These are phyloP conservation scores for Thamnaconus septentrionalis DNA, from an alignment of 2,113 vertebrate species.

Conservation along the genomic window DNA sequence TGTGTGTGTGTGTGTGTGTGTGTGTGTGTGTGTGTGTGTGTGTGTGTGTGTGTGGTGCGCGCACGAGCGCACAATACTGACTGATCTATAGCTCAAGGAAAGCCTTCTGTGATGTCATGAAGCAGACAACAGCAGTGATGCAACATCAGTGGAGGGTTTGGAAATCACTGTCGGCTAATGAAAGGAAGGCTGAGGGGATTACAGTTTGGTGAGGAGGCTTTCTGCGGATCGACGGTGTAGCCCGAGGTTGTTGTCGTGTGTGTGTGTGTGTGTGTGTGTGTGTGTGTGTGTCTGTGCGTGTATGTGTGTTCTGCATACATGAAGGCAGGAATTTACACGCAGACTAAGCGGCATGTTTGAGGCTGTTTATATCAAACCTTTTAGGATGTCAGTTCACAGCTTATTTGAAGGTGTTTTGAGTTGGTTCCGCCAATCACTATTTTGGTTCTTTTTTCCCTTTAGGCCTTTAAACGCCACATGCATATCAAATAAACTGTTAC, in stretches of 20 bases:
- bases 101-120: slow-evolving; percentile 55
- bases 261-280: slow-evolving; percentile 10
- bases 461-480: background rate
- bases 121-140: slow-evolving; percentile 46
- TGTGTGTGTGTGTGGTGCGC: too few species aligned
- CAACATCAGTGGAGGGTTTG: slow-evolving; percentile 54
- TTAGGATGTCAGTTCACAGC: slow-evolving; percentile 41
- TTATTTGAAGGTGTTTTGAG: slow-evolving; percentile 40
- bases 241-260: slow-evolving; percentile 32
- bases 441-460: background rate
- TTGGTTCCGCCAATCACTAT: slow-evolving; percentile 11
- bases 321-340: too few species aligned
- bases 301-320: slow-evolving; percentile 11
- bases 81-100: slow-evolving; percentile 45
- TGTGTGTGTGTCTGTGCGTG: slow-evolving; percentile 4
- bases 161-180: slow-evolving; percentile 56
- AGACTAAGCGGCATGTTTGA: too few species aligned
- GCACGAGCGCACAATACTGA: slow-evolving; percentile 3
- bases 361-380: slow-evolving; percentile 19
- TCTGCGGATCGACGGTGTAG: slow-evolving; percentile 40
- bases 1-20: too few species aligned
- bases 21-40: too few species aligned
- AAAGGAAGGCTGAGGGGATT: slow-evolving; percentile 52
- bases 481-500: too few species aligned
- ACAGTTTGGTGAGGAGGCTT: slow-evolving; percentile 50